Percentiles rank a stretch among this genome's conserved stretches.
These are phyloP conservation scores for Temnothorax rugatulus DNA, from an alignment of 2,888 invertebrate species.

Conservation along the genomic window DNA sequence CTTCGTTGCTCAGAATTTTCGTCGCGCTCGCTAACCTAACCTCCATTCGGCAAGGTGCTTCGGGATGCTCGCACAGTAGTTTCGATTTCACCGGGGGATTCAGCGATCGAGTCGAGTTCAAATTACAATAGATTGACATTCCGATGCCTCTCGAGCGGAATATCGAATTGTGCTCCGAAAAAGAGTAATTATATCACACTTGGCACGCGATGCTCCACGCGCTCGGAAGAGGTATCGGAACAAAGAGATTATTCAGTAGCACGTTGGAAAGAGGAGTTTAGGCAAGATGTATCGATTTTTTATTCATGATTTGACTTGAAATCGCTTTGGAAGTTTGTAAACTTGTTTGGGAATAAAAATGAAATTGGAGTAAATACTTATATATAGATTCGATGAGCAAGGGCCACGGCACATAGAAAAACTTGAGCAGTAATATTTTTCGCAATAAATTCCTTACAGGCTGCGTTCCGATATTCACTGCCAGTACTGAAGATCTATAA, in stretches of 20 bases:
- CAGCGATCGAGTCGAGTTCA: not conserved
- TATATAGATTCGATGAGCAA: not conserved
- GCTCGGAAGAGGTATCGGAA: too few species aligned
- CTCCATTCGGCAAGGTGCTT: slow-evolving; percentile 26
- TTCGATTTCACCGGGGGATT: not conserved
- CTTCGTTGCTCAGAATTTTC: not conserved
- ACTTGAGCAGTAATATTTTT: too few species aligned
- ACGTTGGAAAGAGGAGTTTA: not conserved
- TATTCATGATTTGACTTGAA: not conserved
- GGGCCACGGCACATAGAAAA: too few species aligned
- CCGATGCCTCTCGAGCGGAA: not conserved
- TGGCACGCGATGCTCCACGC: too few species aligned
- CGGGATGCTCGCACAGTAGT: not conserved
- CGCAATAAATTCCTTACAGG: too few species aligned
- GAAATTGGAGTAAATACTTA: not conserved
- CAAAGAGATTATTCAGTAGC: too few species aligned
- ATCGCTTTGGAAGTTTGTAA: not conserved
- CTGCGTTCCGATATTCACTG: too few species aligned
- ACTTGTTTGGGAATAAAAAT: not conserved
- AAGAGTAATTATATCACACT: too few species aligned
- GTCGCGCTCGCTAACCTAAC: slow-evolving; percentile 48
- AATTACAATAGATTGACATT: not conserved
- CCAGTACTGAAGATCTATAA: too few species aligned
- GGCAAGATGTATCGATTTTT: not conserved
- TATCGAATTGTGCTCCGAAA: not conserved